These are phyloP conservation scores for Aleiodes sp. DNA, from an alignment of 1,140 invertebrate genomes.

Conservation along the genomic window DNA sequence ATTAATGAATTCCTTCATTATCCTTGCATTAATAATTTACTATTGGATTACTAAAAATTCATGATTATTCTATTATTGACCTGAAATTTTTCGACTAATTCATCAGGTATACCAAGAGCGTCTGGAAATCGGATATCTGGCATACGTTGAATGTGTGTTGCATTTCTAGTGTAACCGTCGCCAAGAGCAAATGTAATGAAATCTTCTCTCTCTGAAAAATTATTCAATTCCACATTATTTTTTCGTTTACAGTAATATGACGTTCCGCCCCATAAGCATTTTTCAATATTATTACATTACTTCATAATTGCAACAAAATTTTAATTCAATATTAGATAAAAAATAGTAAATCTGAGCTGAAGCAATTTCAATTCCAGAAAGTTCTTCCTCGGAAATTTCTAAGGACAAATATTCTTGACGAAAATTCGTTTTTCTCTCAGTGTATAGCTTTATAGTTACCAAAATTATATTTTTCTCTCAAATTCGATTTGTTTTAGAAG, in stretches of 20 bases:
- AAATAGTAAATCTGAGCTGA: no score
- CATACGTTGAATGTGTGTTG: conserved; percentile 14
- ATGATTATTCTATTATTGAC: conserved; percentile 32
- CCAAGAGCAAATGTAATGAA: conserved; percentile 33
- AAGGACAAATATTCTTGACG: no score
- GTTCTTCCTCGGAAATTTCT: no score
- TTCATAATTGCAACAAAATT: no score
- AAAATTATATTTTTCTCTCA: no score
- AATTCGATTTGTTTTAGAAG: no score
- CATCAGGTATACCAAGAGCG: conserved; percentile 31
- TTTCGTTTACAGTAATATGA: not conserved
- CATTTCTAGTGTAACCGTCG: conserved; percentile 27
- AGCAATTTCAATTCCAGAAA: no score
- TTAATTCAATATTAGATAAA: no score
- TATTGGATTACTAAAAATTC: not conserved
- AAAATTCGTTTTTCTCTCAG: no score
- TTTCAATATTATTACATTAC: not conserved
- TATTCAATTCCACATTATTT: not conserved
- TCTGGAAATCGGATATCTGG: conserved; percentile 32
- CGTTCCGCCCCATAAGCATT: not conserved
- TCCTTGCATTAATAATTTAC: conserved; percentile 4
- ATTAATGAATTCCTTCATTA: conserved; percentile 18
- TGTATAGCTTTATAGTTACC: no score
- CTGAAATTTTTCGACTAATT: conserved; percentile 33
- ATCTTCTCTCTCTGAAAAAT: conserved; percentile 31